Evolutionary conservation across 2,113 vertebrate genomes (phyloP), one percentile per base, ranked within the genome.

Genomic region (Microtus oregoni): DNA sequence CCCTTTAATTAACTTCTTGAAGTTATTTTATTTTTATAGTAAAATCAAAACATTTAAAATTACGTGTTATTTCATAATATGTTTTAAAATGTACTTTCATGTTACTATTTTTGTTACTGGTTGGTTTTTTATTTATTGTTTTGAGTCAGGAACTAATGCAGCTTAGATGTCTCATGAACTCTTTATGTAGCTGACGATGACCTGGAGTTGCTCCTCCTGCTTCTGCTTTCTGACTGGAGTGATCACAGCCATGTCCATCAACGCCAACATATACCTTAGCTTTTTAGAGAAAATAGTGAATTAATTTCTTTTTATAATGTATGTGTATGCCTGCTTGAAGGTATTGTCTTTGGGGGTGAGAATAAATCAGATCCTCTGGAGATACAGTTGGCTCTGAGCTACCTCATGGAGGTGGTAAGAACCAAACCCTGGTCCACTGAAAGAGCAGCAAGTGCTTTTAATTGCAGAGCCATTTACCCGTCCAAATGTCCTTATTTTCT

Each of bases 11-110:
- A 22, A 65, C 91, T 30, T 72, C 78, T 70, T 81, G 20, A 86
- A 68, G 79, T 91, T 72, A 50, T 55, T 77, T 83, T 85, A 20
- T 81, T 83, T 78, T 72, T 75, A 87, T 52, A 44, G 73, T 32
- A 30, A 93, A 85, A 85, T 65, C 19, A 89, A 90, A 91, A 70
- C n/a, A 86, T 68, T 73, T 89, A 50, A n/a, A n/a, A 9, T 85
- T 95, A 79, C 1, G 28, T 86, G 90, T 75, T 65, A 61, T 63
- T 61, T 95, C 14, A 50, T 20, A 52, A n/a, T 91, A 81, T 70
- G 44, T 76, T 85, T 91, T 91, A 67, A 30, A 12, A n/a, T 70
- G 41, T 50, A 70, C 44, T 44, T 68, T 68, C 3, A 35, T 35
- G 11, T 24, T 70, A 19, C 35, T 24, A 17, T 63, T 63, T 63